Percentiles rank a stretch among this genome's conserved stretches.
These are phyloP conservation scores for Drosophila punjabiensis DNA, from an alignment of 1,140 invertebrate genomes.

Conservation along the genomic window DNA sequence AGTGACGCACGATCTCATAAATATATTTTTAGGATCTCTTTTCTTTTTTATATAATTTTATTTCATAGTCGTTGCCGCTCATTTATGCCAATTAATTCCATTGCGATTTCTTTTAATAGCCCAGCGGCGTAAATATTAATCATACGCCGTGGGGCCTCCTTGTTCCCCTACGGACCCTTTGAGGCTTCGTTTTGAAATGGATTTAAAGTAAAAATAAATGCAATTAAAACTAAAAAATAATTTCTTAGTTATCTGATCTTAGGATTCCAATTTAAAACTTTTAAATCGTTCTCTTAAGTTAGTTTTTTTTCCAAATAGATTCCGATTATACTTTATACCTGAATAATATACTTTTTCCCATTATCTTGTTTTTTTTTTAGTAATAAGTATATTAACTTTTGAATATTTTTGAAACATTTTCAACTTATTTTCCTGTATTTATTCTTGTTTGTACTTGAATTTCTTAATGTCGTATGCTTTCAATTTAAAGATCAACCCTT, in stretches of 20 bases:
- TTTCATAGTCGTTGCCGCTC: slow-evolving; percentile 45
- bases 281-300: background rate
- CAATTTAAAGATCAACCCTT: background rate
- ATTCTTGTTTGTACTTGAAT: background rate
- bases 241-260: background rate
- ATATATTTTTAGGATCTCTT: slow-evolving; percentile 58
- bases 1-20: slow-evolving; percentile 67
- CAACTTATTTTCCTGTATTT: background rate
- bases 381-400: background rate
- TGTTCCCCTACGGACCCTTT: background rate
- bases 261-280: background rate
- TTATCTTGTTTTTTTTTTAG: background rate
- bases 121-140: slow-evolving; percentile 34
- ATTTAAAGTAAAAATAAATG: background rate
- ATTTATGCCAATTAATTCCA: slow-evolving; percentile 75
- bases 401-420: too few species aligned
- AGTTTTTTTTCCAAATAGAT: background rate
- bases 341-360: background rate
- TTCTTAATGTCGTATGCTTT: background rate
- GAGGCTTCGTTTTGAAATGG: background rate
- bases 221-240: too few species aligned
- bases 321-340: background rate
- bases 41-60: slow-evolving; percentile 53
- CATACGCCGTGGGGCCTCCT: slow-evolving; percentile 30
- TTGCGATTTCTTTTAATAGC: slow-evolving; percentile 60